Conservation (phyloP, 2,888 invertebrate genomes). For the Noctuana brunneofusca region DNA sequence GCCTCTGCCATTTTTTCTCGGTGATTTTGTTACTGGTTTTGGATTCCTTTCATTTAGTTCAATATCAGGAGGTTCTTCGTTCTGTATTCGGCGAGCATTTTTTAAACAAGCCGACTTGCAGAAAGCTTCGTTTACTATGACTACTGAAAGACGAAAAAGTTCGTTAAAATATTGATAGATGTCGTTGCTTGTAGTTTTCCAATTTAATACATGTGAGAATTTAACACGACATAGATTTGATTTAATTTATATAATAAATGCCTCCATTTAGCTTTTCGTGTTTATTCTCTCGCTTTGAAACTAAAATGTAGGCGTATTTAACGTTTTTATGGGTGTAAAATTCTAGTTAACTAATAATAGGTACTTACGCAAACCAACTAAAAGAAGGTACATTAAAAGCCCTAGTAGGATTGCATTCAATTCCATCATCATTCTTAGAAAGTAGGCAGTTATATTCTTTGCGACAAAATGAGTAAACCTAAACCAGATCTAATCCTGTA, state of each 20-base stretch:
- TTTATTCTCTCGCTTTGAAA: too few species aligned
- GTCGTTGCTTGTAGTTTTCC: too few species aligned
- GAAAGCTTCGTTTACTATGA: constrained; percentile 64
- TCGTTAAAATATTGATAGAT: not conserved
- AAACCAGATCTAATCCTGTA: too few species aligned
- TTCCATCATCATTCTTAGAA: constrained; percentile 55
- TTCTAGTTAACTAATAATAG: not conserved
- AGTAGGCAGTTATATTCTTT: not conserved
- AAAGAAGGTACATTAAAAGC: constrained; percentile 54
- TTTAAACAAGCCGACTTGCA: constrained; percentile 61
- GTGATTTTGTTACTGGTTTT: constrained; percentile 40
- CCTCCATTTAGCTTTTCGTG: too few species aligned
- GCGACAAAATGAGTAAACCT: too few species aligned
- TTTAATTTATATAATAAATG: too few species aligned
- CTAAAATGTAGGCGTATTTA: too few species aligned
- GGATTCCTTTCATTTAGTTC: constrained; percentile 56
- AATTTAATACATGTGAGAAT: too few species aligned
- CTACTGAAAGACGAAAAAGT: constrained; percentile 52
- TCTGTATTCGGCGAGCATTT: constrained; percentile 47
- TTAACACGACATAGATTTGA: too few species aligned
- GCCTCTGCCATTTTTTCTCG: constrained; percentile 36
- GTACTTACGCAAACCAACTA: constrained; percentile 60
- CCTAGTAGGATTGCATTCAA: constrained; percentile 54
- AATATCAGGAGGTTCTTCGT: constrained; percentile 47
- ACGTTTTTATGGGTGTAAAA: too few species aligned